Conservation (phyloP, 2,888 invertebrate genomes). For the Heliothis peltigera region DNA sequence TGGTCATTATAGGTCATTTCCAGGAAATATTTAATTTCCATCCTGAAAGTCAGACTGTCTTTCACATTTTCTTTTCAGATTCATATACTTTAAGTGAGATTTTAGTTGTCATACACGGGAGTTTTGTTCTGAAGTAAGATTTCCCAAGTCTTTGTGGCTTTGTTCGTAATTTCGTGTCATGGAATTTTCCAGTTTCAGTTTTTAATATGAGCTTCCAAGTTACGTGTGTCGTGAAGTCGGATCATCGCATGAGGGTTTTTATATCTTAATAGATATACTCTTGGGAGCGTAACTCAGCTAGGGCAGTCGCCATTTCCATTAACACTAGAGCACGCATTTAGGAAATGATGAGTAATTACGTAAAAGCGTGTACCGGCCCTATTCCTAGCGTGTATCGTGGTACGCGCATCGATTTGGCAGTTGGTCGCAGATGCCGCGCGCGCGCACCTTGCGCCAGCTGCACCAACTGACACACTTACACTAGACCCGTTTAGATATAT, state of each 20-base stretch:
- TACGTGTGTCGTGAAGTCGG: too few relatives aligned
- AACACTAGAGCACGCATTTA: background rate
- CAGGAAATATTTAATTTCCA: background rate
- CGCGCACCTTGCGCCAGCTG: conserved; percentile 81
- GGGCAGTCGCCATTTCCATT: too few relatives aligned
- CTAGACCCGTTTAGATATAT: conserved; percentile 66
- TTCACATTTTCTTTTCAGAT: background rate
- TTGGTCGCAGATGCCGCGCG: conserved; percentile 69
- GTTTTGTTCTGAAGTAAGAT: too few relatives aligned
- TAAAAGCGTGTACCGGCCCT: conserved; percentile 29
- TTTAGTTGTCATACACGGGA: background rate
- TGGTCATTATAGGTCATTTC: background rate
- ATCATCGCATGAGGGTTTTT: too few relatives aligned
- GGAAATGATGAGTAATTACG: conserved; percentile 1
- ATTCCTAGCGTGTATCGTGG: conserved; percentile 51
- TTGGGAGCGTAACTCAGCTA: too few relatives aligned
- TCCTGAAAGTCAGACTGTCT: background rate
- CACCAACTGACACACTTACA: conserved; percentile 75
- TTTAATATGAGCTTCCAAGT: too few relatives aligned
- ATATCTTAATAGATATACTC: too few relatives aligned
- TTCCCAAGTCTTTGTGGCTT: too few relatives aligned
- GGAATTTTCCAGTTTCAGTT: too few relatives aligned
- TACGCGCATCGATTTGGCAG: conserved; percentile 64
- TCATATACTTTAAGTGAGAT: background rate
- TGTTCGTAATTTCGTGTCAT: too few relatives aligned